Conservation (phyloP, 2,113 vertebrate genomes). For the Ciconia stormi region DNA sequence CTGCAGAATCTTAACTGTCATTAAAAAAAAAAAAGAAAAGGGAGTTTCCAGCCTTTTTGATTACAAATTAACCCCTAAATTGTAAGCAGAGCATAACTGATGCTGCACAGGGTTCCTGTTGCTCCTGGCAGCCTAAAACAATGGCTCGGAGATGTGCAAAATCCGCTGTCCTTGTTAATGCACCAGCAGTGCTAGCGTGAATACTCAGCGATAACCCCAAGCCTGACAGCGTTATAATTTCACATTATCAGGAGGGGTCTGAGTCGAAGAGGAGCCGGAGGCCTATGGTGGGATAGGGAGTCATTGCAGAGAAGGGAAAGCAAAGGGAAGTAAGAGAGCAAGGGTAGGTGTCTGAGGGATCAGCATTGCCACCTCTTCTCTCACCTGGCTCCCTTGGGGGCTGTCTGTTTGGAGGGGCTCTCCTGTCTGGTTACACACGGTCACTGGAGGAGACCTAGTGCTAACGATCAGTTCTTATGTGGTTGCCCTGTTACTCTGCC, state of each 20-base stretch:
- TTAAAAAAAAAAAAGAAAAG: neutral
- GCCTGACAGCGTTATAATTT: neutral
- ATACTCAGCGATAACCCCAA: neutral
- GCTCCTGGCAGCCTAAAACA: neutral
- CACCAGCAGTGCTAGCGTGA: neutral
- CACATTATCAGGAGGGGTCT: fast-evolving
- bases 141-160: neutral
- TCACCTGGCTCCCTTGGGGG: fast-evolving
- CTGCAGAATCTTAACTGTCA: neutral
- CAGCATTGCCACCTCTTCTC: neutral
- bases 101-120: neutral
- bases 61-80: conserved; percentile 22
- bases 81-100: neutral
- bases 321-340: neutral
- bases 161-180: neutral
- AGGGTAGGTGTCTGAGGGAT: neutral
- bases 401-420: neutral
- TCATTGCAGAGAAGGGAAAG: neutral
- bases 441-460: neutral
- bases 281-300: neutral
- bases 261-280: neutral
- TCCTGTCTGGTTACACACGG: neutral
- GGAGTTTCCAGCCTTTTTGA: neutral
- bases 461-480: neutral
- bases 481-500: neutral